Evolutionary conservation across 2,888 invertebrate species (phyloP), one percentile per base, ranked within the genome.

Genomic region (Rhyacophila evoluta): DNA sequence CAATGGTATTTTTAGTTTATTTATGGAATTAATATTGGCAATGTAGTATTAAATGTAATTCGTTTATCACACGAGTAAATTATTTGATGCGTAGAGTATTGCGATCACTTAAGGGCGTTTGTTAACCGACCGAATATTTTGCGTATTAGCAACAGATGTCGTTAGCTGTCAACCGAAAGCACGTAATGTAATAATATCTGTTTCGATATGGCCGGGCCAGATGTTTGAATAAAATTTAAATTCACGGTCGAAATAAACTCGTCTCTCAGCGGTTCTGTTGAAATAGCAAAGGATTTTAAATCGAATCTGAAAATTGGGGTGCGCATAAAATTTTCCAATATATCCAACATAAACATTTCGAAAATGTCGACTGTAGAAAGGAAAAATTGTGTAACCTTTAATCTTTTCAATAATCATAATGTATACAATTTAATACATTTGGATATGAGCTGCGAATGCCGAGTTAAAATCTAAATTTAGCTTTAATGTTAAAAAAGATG

Each of bases 161-260:
- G 55, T 55, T 55, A 55, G 55, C 25, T 25, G 55, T 55, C 55
- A n/a, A 8, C 15, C 19, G 55, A 55, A 55, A 55, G 55, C 55
- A 10, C 12, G 25, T 55, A 55, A 55, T 55, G 55, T 55, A 55
- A 55, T 55, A 55, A 55, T 55, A 55, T 55, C 55, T 19, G 55
- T 55, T 55, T 55, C 55, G 19, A 55, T 55, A 55, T 19, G 55
- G 55, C 55, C 55, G 10, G 55, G 25, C 55, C 55, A 55, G 55
- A 55, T 55, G 55, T 10, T 55, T 25, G 55, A 55, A 33, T 33
- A 33, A 33, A 33, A 55, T 55, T 55, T 8, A 25, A 55, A 55
- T 55, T 55, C 55, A 19, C 55, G 55, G 19, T 8, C 55, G 8
- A 55, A 55, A 55, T 55, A 55, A 10, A 33, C 29, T 6, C 29